phyloP scores from a whole-genome alignment of 2,797 vertebrate genomes.

The Sebastes oblongus region DNA sequence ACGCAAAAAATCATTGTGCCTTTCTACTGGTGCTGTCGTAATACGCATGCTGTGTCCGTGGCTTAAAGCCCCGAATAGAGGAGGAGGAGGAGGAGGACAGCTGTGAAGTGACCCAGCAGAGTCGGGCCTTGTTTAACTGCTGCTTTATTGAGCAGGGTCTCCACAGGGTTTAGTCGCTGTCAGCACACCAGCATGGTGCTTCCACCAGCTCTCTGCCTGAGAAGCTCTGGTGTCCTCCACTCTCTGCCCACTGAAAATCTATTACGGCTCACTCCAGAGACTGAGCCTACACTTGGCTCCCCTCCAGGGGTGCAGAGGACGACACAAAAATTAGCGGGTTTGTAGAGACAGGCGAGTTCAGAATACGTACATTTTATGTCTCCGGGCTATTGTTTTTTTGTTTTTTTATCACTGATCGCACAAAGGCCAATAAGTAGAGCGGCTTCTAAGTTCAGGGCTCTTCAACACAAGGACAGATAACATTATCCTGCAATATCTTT shows the following conservation, averaged over 20 bases:
- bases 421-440: conserved; percentile 27
- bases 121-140: conserved; percentile 72
- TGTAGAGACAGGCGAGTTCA: conserved; percentile 33
- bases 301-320: conserved; percentile 50
- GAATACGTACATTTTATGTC: conserved; percentile 37
- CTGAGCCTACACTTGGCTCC: conserved; percentile 58
- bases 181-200: conserved; percentile 56
- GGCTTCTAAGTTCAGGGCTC: conserved; percentile 15
- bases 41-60: conserved; percentile 24
- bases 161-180: conserved; percentile 67
- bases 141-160: conserved; percentile 75
- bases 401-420: conserved; percentile 20
- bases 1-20: conserved; percentile 10
- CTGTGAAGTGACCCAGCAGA: conserved; percentile 64
- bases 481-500: conserved; percentile 51
- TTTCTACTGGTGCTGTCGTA: conserved; percentile 15
- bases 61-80: conserved; percentile 27
- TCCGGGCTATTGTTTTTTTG: conserved; percentile 43
- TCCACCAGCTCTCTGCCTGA: conserved; percentile 56
- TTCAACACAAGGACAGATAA: conserved; percentile 74
- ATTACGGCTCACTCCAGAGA: conserved; percentile 66
- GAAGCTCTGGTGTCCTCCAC: conserved; percentile 47
- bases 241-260: conserved; percentile 71
- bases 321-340: conserved; percentile 51
- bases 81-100: conserved; percentile 36